These are phyloP conservation scores for Odontothrips loti DNA, from an alignment of 2,888 invertebrate genomes.

Conservation along the genomic window DNA sequence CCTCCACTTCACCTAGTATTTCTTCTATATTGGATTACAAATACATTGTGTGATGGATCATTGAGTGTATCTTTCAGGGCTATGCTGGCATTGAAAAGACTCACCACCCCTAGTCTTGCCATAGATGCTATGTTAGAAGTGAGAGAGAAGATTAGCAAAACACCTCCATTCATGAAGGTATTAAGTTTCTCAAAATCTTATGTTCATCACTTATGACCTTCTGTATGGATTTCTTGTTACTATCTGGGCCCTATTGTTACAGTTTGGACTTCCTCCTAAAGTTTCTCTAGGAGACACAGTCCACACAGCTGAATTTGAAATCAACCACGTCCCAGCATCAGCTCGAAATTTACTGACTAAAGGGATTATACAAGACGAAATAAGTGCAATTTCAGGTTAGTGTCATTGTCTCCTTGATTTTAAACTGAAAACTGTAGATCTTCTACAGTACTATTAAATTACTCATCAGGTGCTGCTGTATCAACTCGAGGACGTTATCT, in stretches of 20 bases:
- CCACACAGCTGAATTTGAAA: slow-evolving; percentile 51
- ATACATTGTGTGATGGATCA: background rate
- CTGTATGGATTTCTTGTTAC: background rate
- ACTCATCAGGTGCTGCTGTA: slow-evolving; percentile 49
- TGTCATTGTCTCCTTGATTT: slow-evolving; percentile 9
- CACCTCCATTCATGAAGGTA: background rate
- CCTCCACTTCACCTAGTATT: background rate
- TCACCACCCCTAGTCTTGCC: background rate
- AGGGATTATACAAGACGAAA: slow-evolving; percentile 54
- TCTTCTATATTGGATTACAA: background rate
- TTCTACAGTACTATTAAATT: background rate
- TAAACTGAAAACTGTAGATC: background rate
- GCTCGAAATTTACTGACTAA: slow-evolving; percentile 52
- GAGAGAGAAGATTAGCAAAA: background rate
- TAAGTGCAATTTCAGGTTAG: slow-evolving; percentile 44
- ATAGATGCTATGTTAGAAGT: background rate
- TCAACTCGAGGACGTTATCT: slow-evolving; percentile 53
- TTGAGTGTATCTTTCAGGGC: background rate
- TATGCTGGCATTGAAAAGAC: background rate
- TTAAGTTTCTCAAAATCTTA: background rate
- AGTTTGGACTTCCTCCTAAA: background rate
- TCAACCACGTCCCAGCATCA: slow-evolving; percentile 52
- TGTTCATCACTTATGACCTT: background rate
- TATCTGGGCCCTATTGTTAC: background rate
- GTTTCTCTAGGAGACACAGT: background rate